Evolutionary conservation across 1,140 invertebrate genomes (phyloP).

Genomic region (Hylaeus volcanicus): DNA sequence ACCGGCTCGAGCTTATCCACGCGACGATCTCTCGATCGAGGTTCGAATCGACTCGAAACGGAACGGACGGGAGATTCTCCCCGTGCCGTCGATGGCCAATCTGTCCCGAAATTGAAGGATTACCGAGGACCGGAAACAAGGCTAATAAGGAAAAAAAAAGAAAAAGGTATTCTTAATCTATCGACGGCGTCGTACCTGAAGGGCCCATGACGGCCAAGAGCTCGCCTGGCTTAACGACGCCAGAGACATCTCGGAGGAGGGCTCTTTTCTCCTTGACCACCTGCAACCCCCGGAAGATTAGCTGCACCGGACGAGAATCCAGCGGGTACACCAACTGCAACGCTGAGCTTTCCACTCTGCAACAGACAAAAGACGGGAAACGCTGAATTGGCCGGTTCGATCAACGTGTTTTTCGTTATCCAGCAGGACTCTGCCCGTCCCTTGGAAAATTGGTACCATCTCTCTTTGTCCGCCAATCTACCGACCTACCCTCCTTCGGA

Average conservation of each 20-base stretch:
- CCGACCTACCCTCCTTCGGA: background rate
- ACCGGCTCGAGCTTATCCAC: too few species aligned
- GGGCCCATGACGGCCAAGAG: slow-evolving; percentile 92
- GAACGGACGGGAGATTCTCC: background rate
- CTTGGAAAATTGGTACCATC: background rate
- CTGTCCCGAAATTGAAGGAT: slow-evolving; percentile 1
- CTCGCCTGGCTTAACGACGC: slow-evolving; percentile 88
- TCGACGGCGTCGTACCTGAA: slow-evolving; percentile 82
- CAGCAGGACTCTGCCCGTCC: too few species aligned
- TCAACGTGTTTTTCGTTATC: background rate
- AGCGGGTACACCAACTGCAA: slow-evolving; percentile 76
- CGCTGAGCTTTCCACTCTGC: slow-evolving; percentile 78
- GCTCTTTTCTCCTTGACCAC: slow-evolving; percentile 82
- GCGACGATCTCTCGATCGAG: slow-evolving; percentile 24
- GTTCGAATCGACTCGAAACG: background rate
- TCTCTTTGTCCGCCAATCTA: background rate
- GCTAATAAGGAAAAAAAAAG: background rate
- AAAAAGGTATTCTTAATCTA: background rate
- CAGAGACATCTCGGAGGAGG: slow-evolving; percentile 88
- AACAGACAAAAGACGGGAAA: slow-evolving; percentile 9
- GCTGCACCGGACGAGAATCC: slow-evolving; percentile 84
- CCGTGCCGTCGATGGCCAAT: background rate
- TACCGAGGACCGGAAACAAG: background rate
- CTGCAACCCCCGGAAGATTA: slow-evolving; percentile 86
- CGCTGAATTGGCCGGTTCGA: background rate